Evolutionary conservation across 2,888 invertebrate species (phyloP), one percentile per base, ranked within the genome.

Genomic region (Tolmerus cingulatus): DNA sequence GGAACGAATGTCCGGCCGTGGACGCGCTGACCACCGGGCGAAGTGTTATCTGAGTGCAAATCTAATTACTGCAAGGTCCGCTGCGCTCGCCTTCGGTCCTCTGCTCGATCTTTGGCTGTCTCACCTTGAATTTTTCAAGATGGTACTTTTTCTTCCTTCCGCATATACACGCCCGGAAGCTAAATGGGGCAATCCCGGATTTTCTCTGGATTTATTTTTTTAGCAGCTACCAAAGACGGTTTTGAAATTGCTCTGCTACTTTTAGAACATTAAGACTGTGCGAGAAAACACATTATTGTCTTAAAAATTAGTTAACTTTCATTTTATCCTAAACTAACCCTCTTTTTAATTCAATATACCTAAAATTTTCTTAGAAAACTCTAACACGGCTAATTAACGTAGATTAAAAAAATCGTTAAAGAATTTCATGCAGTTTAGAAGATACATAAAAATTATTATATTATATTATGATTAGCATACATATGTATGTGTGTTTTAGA

Each of bases 1-100:
- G 82, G 82, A 37, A 82, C 57, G 57, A 82, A 82, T 82, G 82
- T 66, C 82, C 82, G 27, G 4, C 66, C 66, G 12, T 79, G 16
- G 51, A 51, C 1, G 55, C 51, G 30, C 40, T 51, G 79, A 79
- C 51, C 79, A 55, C 51, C 51, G 23, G 46, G 0, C 27, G 16
- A 79, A 51, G 51, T 79, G 51, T 51, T 79, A 51, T 79, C 23
- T 51, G 14, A 27, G 46, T 51, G 51, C 79, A 34, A 34, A 37
- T 23, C 30, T 51, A 79, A 79, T 79, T 79, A 79, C 27, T 66
- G 66, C 66, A 66, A 23, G 66, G 23, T 66, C 66, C 12, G 66
- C 66, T 66, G 66, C 66, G 66, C 19, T 66, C 23, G 19, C 66
- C 23, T 66, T 27, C 8, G n/a, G 66, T 66, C 12, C 55, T 66